Conservation (phyloP, 2,888 invertebrate species). For the Miltochrista miniata region DNA sequence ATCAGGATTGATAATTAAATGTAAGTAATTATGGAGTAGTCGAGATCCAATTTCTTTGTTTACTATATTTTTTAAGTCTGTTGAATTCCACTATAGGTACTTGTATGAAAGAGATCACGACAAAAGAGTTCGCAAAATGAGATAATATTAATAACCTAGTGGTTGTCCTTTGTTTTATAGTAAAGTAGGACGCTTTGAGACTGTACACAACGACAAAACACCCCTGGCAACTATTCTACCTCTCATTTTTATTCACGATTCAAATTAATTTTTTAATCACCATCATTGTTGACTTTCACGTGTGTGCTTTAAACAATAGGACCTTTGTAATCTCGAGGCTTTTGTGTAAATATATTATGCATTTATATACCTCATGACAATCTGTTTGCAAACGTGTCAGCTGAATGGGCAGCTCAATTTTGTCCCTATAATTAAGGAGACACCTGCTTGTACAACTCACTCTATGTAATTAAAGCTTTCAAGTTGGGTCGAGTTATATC, state of each 20-base stretch:
- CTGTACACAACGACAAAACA: conserved; percentile 3
- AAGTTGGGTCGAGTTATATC: conserved; percentile 76
- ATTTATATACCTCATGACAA: conserved; percentile 64
- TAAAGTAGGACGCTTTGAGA: not conserved
- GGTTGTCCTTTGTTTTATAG: not conserved
- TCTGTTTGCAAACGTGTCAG: conserved; percentile 77
- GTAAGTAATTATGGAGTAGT: too few relatives aligned
- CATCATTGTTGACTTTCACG: conserved; percentile 29
- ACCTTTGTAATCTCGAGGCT: conserved; percentile 36
- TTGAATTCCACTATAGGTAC: too few relatives aligned
- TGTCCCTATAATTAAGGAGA: conserved; percentile 79
- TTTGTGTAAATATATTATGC: conserved; percentile 33
- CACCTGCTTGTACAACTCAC: conserved; percentile 82
- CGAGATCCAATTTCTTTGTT: too few relatives aligned
- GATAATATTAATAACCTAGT: not conserved
- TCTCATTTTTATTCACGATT: conserved; percentile 20
- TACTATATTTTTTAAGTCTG: too few relatives aligned
- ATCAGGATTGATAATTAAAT: too few relatives aligned
- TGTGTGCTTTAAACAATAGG: conserved; percentile 33
- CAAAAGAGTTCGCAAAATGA: not conserved
- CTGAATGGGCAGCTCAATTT: conserved; percentile 79
- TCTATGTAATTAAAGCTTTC: conserved; percentile 80
- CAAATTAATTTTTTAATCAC: conserved; percentile 30
- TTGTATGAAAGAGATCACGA: too few relatives aligned
- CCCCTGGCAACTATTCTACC: conserved; percentile 11